phyloP scores from a whole-genome alignment of 2,113 vertebrate species.

The Pelecanus crispus region DNA sequence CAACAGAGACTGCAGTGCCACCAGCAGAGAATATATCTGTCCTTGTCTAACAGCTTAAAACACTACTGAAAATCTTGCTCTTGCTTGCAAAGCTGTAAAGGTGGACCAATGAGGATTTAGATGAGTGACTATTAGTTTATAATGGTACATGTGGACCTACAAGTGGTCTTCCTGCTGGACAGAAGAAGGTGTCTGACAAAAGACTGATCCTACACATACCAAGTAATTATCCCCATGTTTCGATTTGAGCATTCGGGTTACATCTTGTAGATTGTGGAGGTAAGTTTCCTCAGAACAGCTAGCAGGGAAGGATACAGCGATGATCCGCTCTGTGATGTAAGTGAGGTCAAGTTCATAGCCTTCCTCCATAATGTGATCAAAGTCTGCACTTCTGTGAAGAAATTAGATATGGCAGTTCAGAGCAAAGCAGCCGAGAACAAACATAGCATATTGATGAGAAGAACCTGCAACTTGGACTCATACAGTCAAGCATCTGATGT shows the following conservation, averaged over 20 bases:
- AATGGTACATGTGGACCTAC: background rate
- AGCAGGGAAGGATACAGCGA: constrained; percentile 88
- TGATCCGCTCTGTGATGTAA: constrained; percentile 94
- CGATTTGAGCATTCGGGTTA: constrained; percentile 92
- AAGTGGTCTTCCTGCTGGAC: background rate
- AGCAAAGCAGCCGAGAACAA: background rate
- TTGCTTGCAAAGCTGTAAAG: background rate
- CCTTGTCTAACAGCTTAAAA: background rate
- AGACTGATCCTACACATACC: constrained; percentile 69
- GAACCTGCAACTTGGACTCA: background rate
- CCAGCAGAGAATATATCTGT: background rate
- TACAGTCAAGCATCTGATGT: background rate
- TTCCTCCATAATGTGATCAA: constrained; percentile 83
- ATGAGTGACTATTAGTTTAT: background rate
- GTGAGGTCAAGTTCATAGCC: constrained; percentile 92
- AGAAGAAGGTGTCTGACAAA: background rate
- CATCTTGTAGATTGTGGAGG: constrained; percentile 85
- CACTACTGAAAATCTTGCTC: background rate
- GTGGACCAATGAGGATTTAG: background rate
- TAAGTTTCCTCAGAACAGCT: constrained; percentile 89
- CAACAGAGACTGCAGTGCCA: background rate
- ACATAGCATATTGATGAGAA: background rate
- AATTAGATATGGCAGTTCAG: background rate
- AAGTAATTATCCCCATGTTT: constrained; percentile 96
- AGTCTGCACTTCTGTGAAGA: constrained; percentile 51